Evolutionary conservation across 2,113 vertebrate species (phyloP).

Genomic region (Apteryx mantelli): DNA sequence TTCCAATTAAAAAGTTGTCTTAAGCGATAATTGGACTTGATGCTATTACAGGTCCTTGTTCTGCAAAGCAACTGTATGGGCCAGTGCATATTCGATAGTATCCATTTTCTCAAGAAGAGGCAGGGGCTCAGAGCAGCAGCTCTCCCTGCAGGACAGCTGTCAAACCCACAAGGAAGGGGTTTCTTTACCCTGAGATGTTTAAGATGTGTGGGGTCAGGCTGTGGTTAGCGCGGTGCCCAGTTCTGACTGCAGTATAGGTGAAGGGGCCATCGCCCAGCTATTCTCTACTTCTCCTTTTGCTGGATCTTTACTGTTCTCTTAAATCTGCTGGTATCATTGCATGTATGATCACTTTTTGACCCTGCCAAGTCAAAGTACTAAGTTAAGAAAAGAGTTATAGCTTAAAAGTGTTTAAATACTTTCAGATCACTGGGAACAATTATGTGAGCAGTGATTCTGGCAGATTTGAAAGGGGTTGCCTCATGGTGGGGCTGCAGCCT

Average conservation of each 20-base stretch:
- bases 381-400: not conserved
- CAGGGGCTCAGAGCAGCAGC: not conserved
- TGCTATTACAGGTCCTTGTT: not conserved
- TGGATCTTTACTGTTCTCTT: not conserved
- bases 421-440: not conserved
- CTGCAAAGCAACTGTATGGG: not conserved
- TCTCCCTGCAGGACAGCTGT: not conserved
- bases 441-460: not conserved
- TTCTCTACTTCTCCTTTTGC: not conserved
- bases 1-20: not conserved
- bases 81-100: not conserved
- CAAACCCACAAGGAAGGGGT: not conserved
- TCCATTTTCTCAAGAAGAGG: not conserved
- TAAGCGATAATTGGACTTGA: slow-evolving; percentile 6
- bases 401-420: not conserved
- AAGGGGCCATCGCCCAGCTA: not conserved
- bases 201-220: not conserved
- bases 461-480: not conserved
- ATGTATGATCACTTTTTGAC: not conserved
- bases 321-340: not conserved
- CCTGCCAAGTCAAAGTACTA: not conserved
- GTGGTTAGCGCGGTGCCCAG: not conserved
- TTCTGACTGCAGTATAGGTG: not conserved
- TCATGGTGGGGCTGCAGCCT: not conserved
- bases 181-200: not conserved